Base-by-base conservation (phyloP, 53 echinoderm and acorn worm genomes). In the Holothuria scabra region DNA sequence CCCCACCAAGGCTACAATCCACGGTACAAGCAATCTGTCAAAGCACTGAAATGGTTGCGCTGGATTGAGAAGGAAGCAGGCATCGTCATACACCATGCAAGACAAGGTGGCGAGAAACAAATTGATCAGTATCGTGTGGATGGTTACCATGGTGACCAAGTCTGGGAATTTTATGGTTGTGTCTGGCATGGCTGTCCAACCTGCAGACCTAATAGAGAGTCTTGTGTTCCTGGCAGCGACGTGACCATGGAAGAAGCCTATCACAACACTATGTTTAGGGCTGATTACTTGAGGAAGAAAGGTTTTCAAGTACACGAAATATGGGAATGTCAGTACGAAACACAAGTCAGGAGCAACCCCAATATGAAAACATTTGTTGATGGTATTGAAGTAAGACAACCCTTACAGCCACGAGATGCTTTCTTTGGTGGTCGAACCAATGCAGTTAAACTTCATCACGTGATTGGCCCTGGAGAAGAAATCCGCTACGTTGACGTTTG, bases 161-260 rank as follows among this genome's bases (percentile, higher is more conserved):
- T 87, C 2, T 87, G 80, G 19, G 87, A 79, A 23, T 87, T 87
- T 29, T 12, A 80, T 13, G 87, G 87, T 1, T 87, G 87, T 29
- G 56, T 31, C 9, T 87, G 87, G 87, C 87, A 75, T 26, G 75
- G 75, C 14, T 75, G 75, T 20, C 75, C 21, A 52, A 75, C 37
- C 22, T 75, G 75, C 56, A 29, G 13, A 8, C 2, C 21, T 26
- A 13, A 48, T 75, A n/a, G 23, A 5, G 1, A 48, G 0, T 9
- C 20, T 60, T 60, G 60, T 46, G 49, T 11, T 26, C 75, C 14
- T 46, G n/a, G 46, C 46, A 52, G 24, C 14, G 37, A 38, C 25
- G 31, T 38, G 55, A 75, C 75, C 22, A 75, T 52, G 56, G 55
- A 25, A 22, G 75, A 35, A 49, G 10, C 48, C 14, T 48, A 8